A percentile compares a stretch with the other conserved stretches of the same genome.
phyloP scores from a whole-genome alignment of 2,113 vertebrate species.

The Actinemys pallida region DNA sequence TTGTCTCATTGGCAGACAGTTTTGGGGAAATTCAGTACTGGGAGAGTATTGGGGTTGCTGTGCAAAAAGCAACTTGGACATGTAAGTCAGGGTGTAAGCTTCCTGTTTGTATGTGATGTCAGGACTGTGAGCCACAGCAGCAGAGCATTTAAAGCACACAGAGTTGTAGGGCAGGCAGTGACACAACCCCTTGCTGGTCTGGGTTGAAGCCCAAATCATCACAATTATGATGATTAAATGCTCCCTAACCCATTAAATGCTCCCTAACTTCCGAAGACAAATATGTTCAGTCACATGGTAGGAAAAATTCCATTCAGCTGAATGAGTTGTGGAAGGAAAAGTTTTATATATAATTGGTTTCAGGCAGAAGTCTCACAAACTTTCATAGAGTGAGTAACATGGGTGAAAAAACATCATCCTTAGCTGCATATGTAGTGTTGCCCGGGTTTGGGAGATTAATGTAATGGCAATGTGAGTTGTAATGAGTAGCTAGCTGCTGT shows the following conservation, averaged over 20 bases:
- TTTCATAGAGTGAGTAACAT: not conserved
- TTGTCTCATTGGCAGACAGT: too few relatives aligned
- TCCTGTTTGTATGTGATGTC: not conserved
- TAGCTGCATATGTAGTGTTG: not conserved
- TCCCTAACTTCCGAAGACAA: not conserved
- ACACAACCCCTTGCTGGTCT: not conserved
- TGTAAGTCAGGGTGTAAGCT: not conserved
- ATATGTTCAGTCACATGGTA: not conserved
- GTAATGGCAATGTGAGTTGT: not conserved
- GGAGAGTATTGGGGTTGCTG: not conserved
- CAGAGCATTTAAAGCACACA: not conserved
- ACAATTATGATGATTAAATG: not conserved
- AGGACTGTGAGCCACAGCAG: not conserved
- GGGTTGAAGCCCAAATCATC: not conserved
- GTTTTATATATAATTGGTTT: not conserved
- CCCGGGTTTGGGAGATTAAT: not conserved
- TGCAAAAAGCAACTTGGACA: not conserved
- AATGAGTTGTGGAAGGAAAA: not conserved
- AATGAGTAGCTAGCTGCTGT: constrained; percentile 43
- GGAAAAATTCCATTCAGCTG: not conserved
- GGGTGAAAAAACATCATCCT: not conserved
- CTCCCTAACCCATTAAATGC: not conserved
- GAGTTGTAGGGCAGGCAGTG: not conserved
- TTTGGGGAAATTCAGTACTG: not conserved
- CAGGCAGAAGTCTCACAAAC: not conserved